Percentiles rank a stretch among this genome's conserved stretches.
These are phyloP conservation scores for Odontomachus brunneus DNA, from an alignment of 1,140 invertebrate species.

Conservation along the genomic window DNA sequence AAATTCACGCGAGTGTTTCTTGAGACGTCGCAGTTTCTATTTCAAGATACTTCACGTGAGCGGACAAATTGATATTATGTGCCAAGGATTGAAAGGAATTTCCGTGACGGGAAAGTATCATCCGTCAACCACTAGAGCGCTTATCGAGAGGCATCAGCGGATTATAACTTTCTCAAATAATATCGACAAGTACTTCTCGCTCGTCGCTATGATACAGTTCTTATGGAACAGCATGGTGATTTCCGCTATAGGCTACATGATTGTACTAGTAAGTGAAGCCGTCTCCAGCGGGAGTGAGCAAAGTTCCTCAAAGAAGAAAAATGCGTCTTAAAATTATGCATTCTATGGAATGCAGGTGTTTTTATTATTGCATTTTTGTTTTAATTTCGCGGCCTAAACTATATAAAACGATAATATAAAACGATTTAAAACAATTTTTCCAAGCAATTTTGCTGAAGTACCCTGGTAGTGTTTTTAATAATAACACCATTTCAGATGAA, in stretches of 20 bases:
- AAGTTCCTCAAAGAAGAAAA: not conserved
- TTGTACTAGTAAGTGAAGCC: slow-evolving; percentile 36
- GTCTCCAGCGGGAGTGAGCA: not conserved
- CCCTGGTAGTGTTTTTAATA: no score
- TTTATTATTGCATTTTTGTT: not conserved
- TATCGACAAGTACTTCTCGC: slow-evolving; percentile 24
- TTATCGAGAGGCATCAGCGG: slow-evolving; percentile 28
- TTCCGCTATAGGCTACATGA: slow-evolving; percentile 28
- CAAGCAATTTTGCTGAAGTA: no score
- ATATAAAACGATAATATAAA: no score
- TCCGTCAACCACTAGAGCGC: not conserved
- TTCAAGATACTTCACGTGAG: slow-evolving; percentile 10
- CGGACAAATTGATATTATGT: slow-evolving; percentile 32
- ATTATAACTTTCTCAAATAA: slow-evolving; percentile 41
- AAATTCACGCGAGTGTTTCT: not conserved
- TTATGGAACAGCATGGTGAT: slow-evolving; percentile 19
- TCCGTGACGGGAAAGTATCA: not conserved
- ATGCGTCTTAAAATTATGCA: not conserved
- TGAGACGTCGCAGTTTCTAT: not conserved
- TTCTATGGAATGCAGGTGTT: no score
- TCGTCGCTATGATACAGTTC: slow-evolving; percentile 15
- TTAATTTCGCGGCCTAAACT: not conserved
- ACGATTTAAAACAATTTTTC: no score
- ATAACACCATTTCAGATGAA: no score
- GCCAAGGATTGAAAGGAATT: slow-evolving; percentile 17